These are phyloP conservation scores for Cremastinae sp. DNA, from an alignment of 2,888 invertebrate genomes.

Conservation along the genomic window DNA sequence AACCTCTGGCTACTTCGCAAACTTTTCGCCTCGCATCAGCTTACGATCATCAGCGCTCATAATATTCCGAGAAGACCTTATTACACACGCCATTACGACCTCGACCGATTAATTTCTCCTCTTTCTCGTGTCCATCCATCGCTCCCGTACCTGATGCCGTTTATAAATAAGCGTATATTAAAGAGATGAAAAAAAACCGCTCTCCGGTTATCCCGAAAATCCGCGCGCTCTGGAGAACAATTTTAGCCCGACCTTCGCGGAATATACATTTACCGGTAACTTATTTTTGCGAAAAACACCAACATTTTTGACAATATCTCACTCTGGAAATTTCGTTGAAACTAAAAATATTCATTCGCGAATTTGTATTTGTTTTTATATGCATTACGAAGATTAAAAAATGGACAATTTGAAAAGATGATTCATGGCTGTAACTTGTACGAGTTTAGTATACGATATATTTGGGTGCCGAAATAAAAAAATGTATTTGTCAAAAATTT, in stretches of 20 bases:
- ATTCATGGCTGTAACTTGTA: too few species aligned
- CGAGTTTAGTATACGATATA: too few species aligned
- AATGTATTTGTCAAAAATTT: too few species aligned
- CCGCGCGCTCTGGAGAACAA: slow-evolving; percentile 3
- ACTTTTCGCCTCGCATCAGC: slow-evolving; percentile 33
- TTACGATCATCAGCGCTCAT: slow-evolving; percentile 47
- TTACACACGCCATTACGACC: slow-evolving; percentile 65
- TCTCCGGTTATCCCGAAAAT: slow-evolving; percentile 1
- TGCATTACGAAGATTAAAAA: too few species aligned
- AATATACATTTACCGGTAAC: too few species aligned
- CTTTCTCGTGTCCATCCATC: slow-evolving; percentile 37
- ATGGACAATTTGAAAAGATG: too few species aligned
- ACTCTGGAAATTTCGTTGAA: too few species aligned
- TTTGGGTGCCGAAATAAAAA: too few species aligned
- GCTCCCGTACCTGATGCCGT: slow-evolving; percentile 10
- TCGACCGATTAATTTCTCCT: slow-evolving; percentile 69
- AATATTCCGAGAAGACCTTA: slow-evolving; percentile 66
- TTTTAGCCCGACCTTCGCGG: slow-evolving; percentile 19
- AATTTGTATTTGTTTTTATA: too few species aligned
- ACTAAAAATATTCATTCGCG: too few species aligned
- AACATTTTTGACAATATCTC: too few species aligned
- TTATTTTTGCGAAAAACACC: too few species aligned
- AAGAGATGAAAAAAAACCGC: not conserved
- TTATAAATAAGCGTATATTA: slow-evolving; percentile 36
- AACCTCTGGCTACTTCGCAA: not conserved